Evolutionary conservation across 2,888 invertebrate species (phyloP).

Genomic region (Julus scandinavius): DNA sequence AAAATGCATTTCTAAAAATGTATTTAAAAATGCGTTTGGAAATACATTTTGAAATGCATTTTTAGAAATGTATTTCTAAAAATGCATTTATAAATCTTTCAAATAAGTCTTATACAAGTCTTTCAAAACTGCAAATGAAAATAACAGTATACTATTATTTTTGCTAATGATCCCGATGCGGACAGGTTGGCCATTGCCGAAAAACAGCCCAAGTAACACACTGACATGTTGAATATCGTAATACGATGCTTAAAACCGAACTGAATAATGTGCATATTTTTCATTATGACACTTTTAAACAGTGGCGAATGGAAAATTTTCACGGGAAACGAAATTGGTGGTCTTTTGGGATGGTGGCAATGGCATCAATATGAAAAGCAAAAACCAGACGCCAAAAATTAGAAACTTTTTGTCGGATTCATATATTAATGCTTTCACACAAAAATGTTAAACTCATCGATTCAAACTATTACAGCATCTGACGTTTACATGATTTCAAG

Average conservation of each 20-base stretch:
- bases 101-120: too few species aligned
- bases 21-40: too few species aligned
- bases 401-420: neutral
- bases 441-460: too few species aligned
- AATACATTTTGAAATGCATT: too few species aligned
- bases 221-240: too few species aligned
- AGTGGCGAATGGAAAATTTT: constrained; percentile 87
- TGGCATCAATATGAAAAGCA: constrained; percentile 71
- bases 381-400: constrained; percentile 63
- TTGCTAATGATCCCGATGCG: constrained; percentile 99
- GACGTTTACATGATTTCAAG: constrained; percentile 89
- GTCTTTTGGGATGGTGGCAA: constrained; percentile 94
- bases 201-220: constrained; percentile 68
- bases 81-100: too few species aligned
- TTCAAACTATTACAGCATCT: constrained; percentile 45
- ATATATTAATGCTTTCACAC: too few species aligned
- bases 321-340: constrained; percentile 94
- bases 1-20: too few species aligned
- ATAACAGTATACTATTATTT: constrained; percentile 77
- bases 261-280: neutral
- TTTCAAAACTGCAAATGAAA: constrained; percentile 79
- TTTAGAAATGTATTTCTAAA: too few species aligned
- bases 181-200: constrained; percentile 95
- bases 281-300: neutral
- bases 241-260: neutral